A percentile compares a stretch with the other conserved stretches of the same genome.
phyloP scores from a whole-genome alignment of 2,888 invertebrate genomes.

The Drosophila kambysellisi region DNA sequence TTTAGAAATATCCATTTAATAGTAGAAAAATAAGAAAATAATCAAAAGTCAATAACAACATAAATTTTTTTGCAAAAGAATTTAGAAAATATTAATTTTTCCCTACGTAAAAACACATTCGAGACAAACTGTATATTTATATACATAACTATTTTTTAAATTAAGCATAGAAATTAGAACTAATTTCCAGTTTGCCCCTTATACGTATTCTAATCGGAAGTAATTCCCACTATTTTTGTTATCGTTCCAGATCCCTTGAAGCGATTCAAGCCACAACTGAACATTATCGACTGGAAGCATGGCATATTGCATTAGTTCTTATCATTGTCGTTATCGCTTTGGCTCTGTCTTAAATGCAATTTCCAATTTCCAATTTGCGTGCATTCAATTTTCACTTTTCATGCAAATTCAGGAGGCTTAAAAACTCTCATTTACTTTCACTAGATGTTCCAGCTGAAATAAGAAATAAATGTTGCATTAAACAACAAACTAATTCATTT shows the following conservation, averaged over 20 bases:
- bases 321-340: conserved; percentile 68
- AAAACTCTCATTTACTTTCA: conserved; percentile 65
- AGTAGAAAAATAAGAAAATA: no score
- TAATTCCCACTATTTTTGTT: neutral
- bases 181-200: neutral
- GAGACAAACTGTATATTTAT: neutral
- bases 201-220: neutral
- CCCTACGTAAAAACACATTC: no score
- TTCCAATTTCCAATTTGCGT: conserved; percentile 43
- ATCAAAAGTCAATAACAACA: no score
- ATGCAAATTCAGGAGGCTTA: conserved; percentile 42
- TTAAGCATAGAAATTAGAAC: neutral
- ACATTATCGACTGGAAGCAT: conserved; percentile 87
- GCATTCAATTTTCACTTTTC: conserved; percentile 57
- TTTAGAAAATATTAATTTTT: no score
- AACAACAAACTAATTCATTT: conserved; percentile 56
- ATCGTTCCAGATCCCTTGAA: conserved; percentile 87
- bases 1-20: no score
- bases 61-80: no score
- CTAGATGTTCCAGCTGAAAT: conserved; percentile 51
- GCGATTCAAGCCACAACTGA: conserved; percentile 87
- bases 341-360: conserved; percentile 6
- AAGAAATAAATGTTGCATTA: conserved; percentile 70
- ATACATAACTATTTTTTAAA: neutral
- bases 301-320: conserved; percentile 73